Percentiles rank a stretch among this genome's conserved stretches.
phyloP scores from a whole-genome alignment of 2,888 invertebrate genomes.

The Oscheius sp. region DNA sequence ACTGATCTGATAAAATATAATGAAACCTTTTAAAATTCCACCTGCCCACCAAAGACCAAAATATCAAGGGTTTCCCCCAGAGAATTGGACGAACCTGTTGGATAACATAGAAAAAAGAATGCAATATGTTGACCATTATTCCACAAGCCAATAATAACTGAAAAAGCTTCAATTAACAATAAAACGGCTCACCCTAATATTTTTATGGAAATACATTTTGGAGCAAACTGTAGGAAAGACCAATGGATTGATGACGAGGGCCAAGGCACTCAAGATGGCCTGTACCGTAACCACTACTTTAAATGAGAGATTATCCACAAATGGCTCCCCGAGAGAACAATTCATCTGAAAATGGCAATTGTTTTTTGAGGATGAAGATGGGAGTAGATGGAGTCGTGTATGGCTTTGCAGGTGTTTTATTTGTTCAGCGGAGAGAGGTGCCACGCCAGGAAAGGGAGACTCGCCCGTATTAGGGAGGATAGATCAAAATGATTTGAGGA shows the following conservation, averaged over 20 bases:
- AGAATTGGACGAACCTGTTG: constrained; percentile 5
- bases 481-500: background rate
- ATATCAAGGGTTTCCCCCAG: too few species aligned
- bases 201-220: constrained; percentile 23
- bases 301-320: background rate
- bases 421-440: constrained; percentile 27
- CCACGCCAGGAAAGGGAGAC: constrained; percentile 7
- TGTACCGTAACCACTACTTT: constrained; percentile 11
- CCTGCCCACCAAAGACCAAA: too few species aligned
- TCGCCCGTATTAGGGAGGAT: background rate
- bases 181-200: constrained; percentile 7
- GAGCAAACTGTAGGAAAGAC: constrained; percentile 8
- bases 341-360: constrained; percentile 35
- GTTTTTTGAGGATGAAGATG: background rate
- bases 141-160: constrained; percentile 6
- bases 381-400: constrained; percentile 13
- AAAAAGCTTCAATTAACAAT: background rate
- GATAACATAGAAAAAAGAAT: constrained; percentile 11
- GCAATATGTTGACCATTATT: constrained; percentile 10
- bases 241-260: constrained; percentile 15
- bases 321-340: constrained; percentile 24
- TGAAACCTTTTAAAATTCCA: too few species aligned
- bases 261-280: constrained; percentile 13
- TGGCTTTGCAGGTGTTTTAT: constrained; percentile 27
- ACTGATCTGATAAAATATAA: too few species aligned